Evolutionary conservation across 2,888 invertebrate genomes (phyloP).

Genomic region (Neuroscelio doddi): DNA sequence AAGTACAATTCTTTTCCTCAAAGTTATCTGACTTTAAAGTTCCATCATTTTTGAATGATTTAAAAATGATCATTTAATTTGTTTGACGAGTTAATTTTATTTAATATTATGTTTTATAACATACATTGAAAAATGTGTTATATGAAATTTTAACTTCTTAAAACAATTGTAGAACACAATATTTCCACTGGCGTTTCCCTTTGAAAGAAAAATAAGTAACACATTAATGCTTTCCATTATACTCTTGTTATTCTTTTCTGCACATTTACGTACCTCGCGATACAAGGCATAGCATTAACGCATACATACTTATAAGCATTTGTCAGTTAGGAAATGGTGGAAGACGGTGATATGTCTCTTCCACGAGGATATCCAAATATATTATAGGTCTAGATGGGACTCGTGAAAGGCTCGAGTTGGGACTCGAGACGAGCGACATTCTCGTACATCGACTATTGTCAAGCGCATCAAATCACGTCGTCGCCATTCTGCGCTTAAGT

Average conservation of each 20-base stretch:
- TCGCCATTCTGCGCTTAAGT: constrained; percentile 39
- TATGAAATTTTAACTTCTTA: too few relatives aligned
- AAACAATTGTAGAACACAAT: too few relatives aligned
- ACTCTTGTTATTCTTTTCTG: constrained; percentile 25
- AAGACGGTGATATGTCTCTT: constrained; percentile 43
- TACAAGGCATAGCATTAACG: constrained; percentile 36
- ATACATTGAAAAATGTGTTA: too few relatives aligned
- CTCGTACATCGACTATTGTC: constrained; percentile 47
- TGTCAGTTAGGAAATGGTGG: constrained; percentile 36
- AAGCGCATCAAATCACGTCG: constrained; percentile 46
- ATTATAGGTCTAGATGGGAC: constrained; percentile 37
- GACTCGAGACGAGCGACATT: constrained; percentile 40
- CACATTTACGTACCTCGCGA: constrained; percentile 18
- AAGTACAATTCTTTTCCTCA: too few relatives aligned
- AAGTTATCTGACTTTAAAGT: too few relatives aligned
- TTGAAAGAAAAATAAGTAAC: too few relatives aligned
- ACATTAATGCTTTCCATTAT: constrained; percentile 20
- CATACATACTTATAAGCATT: constrained; percentile 29
- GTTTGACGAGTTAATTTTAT: too few relatives aligned
- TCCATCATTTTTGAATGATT: too few relatives aligned
- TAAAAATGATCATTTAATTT: too few relatives aligned
- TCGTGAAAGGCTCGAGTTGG: constrained; percentile 39
- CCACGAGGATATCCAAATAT: constrained; percentile 47
- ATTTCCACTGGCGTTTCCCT: too few relatives aligned
- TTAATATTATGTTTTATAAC: too few relatives aligned